Evolutionary conservation across 2,113 vertebrate genomes (phyloP).

Genomic region (Phocoena sinus): DNA sequence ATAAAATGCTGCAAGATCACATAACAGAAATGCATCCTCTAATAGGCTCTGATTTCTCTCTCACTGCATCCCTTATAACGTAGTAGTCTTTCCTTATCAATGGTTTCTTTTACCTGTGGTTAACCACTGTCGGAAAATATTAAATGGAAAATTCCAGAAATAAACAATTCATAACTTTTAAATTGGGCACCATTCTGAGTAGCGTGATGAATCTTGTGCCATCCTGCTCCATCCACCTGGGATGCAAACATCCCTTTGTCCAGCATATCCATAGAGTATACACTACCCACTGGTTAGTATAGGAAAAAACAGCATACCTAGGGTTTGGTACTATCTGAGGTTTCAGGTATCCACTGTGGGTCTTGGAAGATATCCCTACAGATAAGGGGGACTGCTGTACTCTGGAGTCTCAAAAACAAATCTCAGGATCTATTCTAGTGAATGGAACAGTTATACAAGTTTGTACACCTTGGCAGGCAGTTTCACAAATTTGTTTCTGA

Average conservation of each 20-base stretch:
- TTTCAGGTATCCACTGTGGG: neutral
- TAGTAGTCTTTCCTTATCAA: neutral
- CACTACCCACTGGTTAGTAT: neutral
- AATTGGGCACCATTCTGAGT: neutral
- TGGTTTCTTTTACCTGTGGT: neutral
- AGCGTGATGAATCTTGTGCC: neutral
- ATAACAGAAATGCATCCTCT: neutral
- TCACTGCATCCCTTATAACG: neutral
- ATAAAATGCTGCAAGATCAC: neutral
- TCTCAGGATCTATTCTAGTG: neutral
- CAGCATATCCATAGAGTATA: neutral
- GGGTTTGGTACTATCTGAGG: neutral
- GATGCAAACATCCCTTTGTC: neutral
- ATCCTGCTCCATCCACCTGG: neutral
- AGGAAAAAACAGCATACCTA: neutral
- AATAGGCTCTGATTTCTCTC: neutral
- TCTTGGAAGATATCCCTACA: neutral
- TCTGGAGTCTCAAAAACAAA: neutral
- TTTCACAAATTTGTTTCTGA: neutral
- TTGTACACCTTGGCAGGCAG: neutral
- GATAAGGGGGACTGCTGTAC: neutral
- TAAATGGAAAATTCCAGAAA: neutral
- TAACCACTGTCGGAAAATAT: neutral
- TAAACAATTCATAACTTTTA: neutral
- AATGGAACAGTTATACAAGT: neutral